Conservation (phyloP, 2,888 invertebrate species). For the Ryuthela nishihirai region DNA sequence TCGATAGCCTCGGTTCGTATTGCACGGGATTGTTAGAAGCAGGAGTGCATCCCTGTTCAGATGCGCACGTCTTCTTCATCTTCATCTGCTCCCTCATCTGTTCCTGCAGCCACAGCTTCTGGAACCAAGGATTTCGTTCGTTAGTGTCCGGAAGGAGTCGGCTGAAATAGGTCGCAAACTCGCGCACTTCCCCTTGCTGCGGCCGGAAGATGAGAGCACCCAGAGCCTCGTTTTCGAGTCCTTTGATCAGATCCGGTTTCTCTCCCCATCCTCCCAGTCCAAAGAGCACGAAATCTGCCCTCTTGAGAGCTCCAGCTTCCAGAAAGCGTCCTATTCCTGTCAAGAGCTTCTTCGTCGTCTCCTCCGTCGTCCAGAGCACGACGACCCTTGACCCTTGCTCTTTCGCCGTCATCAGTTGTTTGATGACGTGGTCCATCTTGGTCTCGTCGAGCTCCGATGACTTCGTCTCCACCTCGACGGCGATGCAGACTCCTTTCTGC, state of each 20-base stretch:
- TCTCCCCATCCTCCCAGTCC: conserved; percentile 29
- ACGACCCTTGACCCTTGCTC: conserved; percentile 32
- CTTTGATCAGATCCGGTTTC: conserved; percentile 19
- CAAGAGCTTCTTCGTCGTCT: conserved; percentile 11
- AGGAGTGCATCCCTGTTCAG: too few species aligned
- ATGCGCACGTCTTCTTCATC: conserved; percentile 45
- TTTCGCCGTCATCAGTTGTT: conserved; percentile 15
- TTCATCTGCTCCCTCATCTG: conserved; percentile 38
- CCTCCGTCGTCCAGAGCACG: conserved; percentile 19
- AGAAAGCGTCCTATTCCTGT: conserved; percentile 11
- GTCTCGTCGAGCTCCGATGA: background rate
- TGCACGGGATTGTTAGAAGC: conserved; percentile 42
- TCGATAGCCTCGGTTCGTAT: conserved; percentile 7
- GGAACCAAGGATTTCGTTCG: conserved; percentile 51
- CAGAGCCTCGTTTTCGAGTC: conserved; percentile 25
- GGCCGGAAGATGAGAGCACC: conserved; percentile 33
- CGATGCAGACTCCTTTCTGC: conserved; percentile 19
- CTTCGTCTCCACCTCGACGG: conserved; percentile 9
- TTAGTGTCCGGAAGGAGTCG: conserved; percentile 43
- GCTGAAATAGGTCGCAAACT: conserved; percentile 43
- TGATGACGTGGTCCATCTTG: conserved; percentile 13
- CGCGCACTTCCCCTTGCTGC: conserved; percentile 36
- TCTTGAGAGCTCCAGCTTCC: conserved; percentile 8
- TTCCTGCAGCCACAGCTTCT: conserved; percentile 49
- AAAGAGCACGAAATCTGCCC: conserved; percentile 25